Conservation (phyloP, 2,113 vertebrate genomes). For the Hypomesus transpacificus region DNA sequence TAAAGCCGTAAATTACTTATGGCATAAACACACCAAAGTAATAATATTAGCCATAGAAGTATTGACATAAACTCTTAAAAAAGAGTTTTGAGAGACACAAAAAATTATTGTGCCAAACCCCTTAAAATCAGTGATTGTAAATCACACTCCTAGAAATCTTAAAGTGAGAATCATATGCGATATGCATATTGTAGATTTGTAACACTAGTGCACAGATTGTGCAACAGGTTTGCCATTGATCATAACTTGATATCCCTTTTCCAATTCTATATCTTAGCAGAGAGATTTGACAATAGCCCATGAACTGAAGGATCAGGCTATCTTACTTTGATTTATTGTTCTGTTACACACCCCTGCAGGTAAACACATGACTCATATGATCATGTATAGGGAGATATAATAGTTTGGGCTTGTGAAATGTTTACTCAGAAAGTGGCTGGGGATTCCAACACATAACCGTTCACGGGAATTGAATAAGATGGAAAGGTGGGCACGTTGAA, state of each 20-base stretch:
- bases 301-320: conserved; percentile 27
- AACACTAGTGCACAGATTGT: background rate
- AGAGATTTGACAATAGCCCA: conserved; percentile 16
- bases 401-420: conserved; percentile 23
- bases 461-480: background rate
- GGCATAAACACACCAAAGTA: too few relatives aligned
- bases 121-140: too few relatives aligned
- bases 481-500: background rate
- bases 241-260: conserved; percentile 22
- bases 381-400: conserved; percentile 31
- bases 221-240: conserved; percentile 1
- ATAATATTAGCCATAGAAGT: too few relatives aligned
- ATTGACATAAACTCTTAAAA: too few relatives aligned
- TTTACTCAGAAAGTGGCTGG: background rate
- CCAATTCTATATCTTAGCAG: conserved; percentile 7
- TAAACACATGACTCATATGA: conserved; percentile 51
- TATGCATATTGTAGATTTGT: too few relatives aligned
- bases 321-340: conserved; percentile 38
- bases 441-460: background rate
- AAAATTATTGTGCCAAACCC: too few relatives aligned
- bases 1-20: too few relatives aligned
- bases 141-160: too few relatives aligned
- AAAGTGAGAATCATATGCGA: too few relatives aligned
- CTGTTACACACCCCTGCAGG: conserved; percentile 48
- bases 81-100: too few relatives aligned